These are phyloP conservation scores for Smithornis capensis DNA, from an alignment of 2,113 vertebrate genomes.

Conservation along the genomic window DNA sequence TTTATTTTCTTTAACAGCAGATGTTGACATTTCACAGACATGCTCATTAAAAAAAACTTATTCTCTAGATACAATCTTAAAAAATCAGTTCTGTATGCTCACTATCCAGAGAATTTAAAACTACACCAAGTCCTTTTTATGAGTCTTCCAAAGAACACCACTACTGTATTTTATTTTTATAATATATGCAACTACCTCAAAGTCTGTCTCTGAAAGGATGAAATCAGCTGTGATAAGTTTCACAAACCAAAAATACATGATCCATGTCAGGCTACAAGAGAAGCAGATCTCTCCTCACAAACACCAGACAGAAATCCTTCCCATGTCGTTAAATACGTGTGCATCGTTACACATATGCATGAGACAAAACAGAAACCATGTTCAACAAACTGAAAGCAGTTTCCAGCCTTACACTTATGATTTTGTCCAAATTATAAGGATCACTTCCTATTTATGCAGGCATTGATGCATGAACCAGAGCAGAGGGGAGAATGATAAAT, in stretches of 20 bases:
- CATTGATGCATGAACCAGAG: background rate
- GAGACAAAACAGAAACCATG: background rate
- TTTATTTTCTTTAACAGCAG: background rate
- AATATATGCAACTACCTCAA: background rate
- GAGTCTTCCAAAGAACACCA: background rate
- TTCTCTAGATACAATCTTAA: background rate
- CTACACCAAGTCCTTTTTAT: background rate
- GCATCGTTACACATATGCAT: background rate
- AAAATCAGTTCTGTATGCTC: background rate
- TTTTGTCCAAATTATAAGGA: background rate
- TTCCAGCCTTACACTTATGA: background rate
- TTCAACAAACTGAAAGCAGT: background rate
- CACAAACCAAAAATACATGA: background rate
- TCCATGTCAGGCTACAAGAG: background rate
- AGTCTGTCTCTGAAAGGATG: background rate
- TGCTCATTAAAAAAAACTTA: background rate
- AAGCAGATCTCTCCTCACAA: background rate
- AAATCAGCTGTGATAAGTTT: background rate
- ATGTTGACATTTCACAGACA: slow-evolving; percentile 42
- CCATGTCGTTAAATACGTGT: background rate
- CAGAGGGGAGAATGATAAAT: background rate
- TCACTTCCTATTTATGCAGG: background rate
- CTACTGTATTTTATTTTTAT: background rate
- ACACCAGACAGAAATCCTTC: background rate
- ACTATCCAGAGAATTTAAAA: background rate